Evolutionary conservation across 2,888 invertebrate species (phyloP).

Genomic region (Gastracanthus pulcherrimus): DNA sequence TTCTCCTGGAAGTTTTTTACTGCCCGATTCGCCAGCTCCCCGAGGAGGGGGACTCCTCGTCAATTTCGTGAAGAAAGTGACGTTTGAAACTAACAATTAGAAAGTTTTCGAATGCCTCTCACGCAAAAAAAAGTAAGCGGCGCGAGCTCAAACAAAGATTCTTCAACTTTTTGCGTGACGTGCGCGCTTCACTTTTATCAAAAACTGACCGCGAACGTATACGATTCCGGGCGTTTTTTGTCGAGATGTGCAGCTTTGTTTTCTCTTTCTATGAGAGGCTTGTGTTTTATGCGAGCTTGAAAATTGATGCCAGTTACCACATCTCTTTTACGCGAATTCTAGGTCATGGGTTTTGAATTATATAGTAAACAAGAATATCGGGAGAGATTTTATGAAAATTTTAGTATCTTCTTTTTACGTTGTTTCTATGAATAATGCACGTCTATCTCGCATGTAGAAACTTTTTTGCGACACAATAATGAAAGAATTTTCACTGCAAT

Average conservation of each 20-base stretch:
- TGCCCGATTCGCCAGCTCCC: not conserved
- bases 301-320: too few species aligned
- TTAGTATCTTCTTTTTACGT: too few species aligned
- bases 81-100: conserved; percentile 32
- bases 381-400: too few species aligned
- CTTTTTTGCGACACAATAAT: too few species aligned
- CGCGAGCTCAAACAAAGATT: conserved; percentile 17
- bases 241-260: not conserved
- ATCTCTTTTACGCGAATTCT: too few species aligned
- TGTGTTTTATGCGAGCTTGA: not conserved
- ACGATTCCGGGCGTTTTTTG: not conserved
- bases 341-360: too few species aligned
- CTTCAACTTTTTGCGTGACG: not conserved
- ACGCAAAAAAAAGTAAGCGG: not conserved
- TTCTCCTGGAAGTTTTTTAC: conserved; percentile 16
- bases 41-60: not conserved
- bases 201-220: not conserved
- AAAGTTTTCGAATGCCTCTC: conserved; percentile 17
- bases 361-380: too few species aligned
- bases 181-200: not conserved
- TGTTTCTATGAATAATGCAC: too few species aligned
- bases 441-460: too few species aligned
- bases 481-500: too few species aligned
- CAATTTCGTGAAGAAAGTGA: conserved; percentile 45
- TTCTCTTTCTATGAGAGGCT: not conserved